Evolutionary conservation across 2,888 invertebrate genomes (phyloP).

Genomic region (Chelonus formosanus): DNA sequence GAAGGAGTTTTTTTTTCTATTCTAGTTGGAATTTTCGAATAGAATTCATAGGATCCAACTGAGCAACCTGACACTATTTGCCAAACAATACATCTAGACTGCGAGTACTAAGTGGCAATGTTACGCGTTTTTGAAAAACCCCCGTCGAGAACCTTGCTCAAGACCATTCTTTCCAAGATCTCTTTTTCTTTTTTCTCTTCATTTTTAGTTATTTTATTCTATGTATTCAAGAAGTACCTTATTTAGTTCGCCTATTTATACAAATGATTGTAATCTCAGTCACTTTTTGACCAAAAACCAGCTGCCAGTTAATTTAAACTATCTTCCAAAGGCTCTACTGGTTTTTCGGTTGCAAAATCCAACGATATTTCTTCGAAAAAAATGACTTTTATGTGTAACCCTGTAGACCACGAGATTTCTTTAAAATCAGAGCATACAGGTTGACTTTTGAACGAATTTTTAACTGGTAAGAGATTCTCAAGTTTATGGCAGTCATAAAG

Average conservation of each 20-base stretch:
- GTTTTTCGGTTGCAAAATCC: constrained; percentile 4
- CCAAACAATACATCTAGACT: constrained; percentile 51
- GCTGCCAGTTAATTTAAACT: constrained; percentile 3
- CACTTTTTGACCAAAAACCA: constrained; percentile 10
- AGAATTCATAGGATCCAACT: constrained; percentile 39
- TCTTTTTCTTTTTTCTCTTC: constrained; percentile 11
- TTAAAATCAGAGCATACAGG: constrained; percentile 11
- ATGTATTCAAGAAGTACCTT: background rate
- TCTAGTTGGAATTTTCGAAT: background rate
- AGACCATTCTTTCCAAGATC: constrained; percentile 34
- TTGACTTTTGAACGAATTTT: constrained; percentile 14
- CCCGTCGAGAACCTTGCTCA: constrained; percentile 46
- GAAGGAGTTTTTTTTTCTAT: constrained; percentile 16
- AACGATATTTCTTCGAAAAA: background rate
- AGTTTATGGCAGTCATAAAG: constrained; percentile 50
- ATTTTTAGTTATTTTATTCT: constrained; percentile 8
- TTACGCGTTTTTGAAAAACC: constrained; percentile 55
- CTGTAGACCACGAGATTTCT: background rate
- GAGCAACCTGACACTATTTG: constrained; percentile 55
- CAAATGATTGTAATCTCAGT: constrained; percentile 18
- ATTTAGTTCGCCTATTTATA: background rate
- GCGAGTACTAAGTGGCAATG: constrained; percentile 54
- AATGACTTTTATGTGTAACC: background rate
- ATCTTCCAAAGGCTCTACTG: background rate
- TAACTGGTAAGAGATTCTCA: constrained; percentile 10